Percentiles rank a stretch among this genome's conserved stretches.
Evolutionary conservation across 1,140 invertebrate species (phyloP).

Genomic region (Drosophila virilis): DNA sequence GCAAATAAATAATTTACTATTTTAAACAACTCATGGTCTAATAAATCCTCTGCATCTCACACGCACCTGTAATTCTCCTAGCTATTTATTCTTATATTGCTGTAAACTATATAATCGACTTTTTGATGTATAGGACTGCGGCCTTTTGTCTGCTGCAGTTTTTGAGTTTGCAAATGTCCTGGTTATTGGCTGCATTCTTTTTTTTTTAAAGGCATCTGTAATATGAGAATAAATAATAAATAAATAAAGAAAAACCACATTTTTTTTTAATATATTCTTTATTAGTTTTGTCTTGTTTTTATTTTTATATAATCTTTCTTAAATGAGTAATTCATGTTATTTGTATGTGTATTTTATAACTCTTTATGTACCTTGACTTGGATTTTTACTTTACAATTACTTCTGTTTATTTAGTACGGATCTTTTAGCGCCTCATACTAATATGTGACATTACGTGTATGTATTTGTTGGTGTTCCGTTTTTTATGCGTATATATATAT

Average conservation of each 20-base stretch:
- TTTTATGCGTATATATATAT: slow-evolving; percentile 38
- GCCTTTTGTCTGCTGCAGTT: too few relatives aligned
- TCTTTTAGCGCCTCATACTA: slow-evolving; percentile 37
- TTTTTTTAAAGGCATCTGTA: too few relatives aligned
- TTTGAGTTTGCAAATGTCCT: too few relatives aligned
- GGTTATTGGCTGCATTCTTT: too few relatives aligned
- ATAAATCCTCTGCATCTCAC: background rate
- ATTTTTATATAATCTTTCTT: slow-evolving; percentile 79
- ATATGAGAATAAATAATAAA: background rate
- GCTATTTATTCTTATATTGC: too few relatives aligned
- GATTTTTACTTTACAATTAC: slow-evolving; percentile 64
- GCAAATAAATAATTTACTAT: slow-evolving; percentile 85
- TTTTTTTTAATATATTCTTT: slow-evolving; percentile 77
- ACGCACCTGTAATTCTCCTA: too few relatives aligned
- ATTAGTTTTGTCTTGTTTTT: slow-evolving; percentile 57
- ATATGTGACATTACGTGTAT: slow-evolving; percentile 27
- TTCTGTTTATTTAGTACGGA: slow-evolving; percentile 58
- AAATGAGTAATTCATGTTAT: slow-evolving; percentile 77
- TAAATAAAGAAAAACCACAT: background rate
- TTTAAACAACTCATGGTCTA: background rate
- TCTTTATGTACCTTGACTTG: slow-evolving; percentile 68
- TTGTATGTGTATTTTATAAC: slow-evolving; percentile 49
- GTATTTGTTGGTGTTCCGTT: slow-evolving; percentile 35
- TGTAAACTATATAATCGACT: too few relatives aligned
- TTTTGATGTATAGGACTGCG: too few relatives aligned